Conservation (phyloP, 2,797 vertebrate genomes). For the Phyllotis vaccarum region DNA sequence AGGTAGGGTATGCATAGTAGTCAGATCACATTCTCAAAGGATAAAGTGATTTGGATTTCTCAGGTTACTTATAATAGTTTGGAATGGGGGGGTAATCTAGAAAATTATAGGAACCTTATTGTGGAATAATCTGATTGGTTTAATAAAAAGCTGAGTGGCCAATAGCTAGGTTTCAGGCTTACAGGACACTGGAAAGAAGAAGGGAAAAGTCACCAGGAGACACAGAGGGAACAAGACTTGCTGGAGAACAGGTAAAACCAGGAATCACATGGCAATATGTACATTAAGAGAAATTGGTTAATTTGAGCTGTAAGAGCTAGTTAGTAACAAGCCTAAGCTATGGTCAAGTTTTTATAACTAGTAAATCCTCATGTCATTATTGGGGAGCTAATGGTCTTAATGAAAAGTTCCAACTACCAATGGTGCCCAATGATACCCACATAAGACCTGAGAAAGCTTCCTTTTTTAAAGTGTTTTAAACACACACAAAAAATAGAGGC, state of each 20-base stretch:
- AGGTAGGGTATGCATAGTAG: too few species aligned
- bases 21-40: not conserved
- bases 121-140: not conserved
- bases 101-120: not conserved
- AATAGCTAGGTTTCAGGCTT: not conserved
- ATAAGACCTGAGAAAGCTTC: not conserved
- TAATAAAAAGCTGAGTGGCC: not conserved
- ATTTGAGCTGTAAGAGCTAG: not conserved
- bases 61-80: not conserved
- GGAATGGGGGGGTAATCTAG: not conserved
- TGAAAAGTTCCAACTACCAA: not conserved
- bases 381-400: not conserved
- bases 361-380: not conserved
- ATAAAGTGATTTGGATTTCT: not conserved
- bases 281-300: not conserved
- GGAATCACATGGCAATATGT: not conserved
- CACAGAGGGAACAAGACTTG: too few species aligned
- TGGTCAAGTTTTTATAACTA: not conserved
- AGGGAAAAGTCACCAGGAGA: too few species aligned
- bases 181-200: not conserved
- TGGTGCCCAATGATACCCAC: not conserved
- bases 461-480: not conserved
- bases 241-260: not conserved
- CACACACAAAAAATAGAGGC: not conserved
- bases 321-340: not conserved